Conservation (phyloP, 2,797 vertebrate genomes). For the Crocodylus rhombifer region DNA sequence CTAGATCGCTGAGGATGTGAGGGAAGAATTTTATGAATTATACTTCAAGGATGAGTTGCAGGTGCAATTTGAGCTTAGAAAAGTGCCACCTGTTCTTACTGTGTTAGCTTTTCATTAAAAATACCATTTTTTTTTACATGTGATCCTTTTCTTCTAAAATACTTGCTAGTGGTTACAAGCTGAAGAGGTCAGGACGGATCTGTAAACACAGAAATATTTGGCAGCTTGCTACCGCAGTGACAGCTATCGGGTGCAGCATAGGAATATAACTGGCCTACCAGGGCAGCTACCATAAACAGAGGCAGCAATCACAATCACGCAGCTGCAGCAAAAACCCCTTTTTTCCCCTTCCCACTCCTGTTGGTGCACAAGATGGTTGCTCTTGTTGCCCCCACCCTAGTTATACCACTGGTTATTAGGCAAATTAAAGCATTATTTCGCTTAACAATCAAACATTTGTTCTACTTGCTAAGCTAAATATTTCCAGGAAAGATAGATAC, state of each 20-base stretch:
- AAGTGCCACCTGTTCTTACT: neutral
- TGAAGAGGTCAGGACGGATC: neutral
- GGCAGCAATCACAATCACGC: no score
- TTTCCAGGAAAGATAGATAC: neutral
- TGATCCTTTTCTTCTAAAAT: neutral
- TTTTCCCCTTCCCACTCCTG: no score
- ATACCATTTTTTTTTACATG: neutral
- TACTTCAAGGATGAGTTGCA: slow-evolving; percentile 33
- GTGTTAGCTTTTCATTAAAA: neutral
- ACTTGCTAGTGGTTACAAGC: neutral
- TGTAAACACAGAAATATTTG: neutral
- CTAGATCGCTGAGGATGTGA: neutral
- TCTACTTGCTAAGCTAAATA: neutral
- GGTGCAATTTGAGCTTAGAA: neutral
- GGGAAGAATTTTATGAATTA: neutral
- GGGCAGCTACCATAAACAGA: no score
- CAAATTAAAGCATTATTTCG: neutral
- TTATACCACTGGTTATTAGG: neutral
- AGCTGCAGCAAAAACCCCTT: no score
- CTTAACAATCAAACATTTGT: neutral
- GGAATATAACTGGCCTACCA: no score
- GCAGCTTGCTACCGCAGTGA: neutral
- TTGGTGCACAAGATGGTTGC: no score
- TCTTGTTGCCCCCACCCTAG: no score
- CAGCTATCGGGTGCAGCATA: neutral